Evolutionary conservation across 2,797 vertebrate genomes (phyloP).

Genomic region (Hapalemur alaotrensis): DNA sequence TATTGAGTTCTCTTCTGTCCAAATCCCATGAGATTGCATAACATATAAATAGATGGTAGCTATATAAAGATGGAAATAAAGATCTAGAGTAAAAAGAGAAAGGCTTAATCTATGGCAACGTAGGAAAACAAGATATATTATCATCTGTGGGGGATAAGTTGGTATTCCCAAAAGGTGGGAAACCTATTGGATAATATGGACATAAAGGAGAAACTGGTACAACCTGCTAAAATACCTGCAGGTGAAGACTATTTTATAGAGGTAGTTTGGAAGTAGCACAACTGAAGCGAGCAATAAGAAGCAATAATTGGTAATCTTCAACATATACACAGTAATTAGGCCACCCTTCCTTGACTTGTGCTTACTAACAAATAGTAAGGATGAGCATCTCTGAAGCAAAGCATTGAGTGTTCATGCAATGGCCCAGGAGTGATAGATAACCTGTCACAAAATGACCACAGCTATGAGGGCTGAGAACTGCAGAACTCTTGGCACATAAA

Average conservation of each 20-base stretch:
- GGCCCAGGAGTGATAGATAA: background rate
- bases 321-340: background rate
- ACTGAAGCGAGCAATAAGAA: background rate
- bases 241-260: background rate
- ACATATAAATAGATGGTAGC: background rate
- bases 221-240: background rate
- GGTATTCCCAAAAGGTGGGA: background rate
- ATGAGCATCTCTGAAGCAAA: background rate
- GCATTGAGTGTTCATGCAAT: background rate
- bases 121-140: background rate
- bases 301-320: background rate
- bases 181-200: background rate
- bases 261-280: background rate
- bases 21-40: background rate
- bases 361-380: background rate
- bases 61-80: background rate
- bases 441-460: accelerated
- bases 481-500: background rate
- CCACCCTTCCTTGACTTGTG: background rate
- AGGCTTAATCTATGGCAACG: background rate
- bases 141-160: background rate
- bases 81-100: background rate
- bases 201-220: background rate
- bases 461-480: accelerated
- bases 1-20: background rate